Percentiles rank a stretch among this genome's conserved stretches.
Evolutionary conservation across 2,888 invertebrate genomes (phyloP).

Genomic region (Antheraea assamensis): DNA sequence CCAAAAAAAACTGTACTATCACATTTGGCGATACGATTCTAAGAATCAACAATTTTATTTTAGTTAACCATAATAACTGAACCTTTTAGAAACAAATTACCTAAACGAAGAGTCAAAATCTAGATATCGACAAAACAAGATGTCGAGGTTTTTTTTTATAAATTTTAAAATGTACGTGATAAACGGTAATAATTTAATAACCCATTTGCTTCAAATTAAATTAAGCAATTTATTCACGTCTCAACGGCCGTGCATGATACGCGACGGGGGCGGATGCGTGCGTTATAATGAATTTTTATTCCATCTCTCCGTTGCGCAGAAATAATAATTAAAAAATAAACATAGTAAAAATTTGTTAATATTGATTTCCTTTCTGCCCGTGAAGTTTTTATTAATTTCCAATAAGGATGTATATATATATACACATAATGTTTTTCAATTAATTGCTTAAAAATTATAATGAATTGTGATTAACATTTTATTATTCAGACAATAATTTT

Average conservation of each 20-base stretch:
- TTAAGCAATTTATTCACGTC: slow-evolving; percentile 76
- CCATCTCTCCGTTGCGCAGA: slow-evolving; percentile 42
- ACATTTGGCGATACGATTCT: neutral
- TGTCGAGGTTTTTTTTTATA: neutral
- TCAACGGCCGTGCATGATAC: slow-evolving; percentile 47
- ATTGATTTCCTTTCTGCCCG: slow-evolving; percentile 32
- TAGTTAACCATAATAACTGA: neutral
- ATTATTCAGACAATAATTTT: no score
- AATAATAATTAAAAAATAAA: slow-evolving; percentile 38
- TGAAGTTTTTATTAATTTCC: slow-evolving; percentile 30
- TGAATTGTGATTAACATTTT: neutral
- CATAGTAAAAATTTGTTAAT: slow-evolving; percentile 22
- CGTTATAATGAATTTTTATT: slow-evolving; percentile 38
- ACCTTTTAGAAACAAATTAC: no score
- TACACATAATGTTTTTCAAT: slow-evolving; percentile 14
- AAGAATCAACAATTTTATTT: neutral
- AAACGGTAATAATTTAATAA: slow-evolving; percentile 71
- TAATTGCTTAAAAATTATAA: neutral
- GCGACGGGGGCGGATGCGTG: slow-evolving; percentile 36
- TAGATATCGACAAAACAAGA: neutral
- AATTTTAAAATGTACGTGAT: slow-evolving; percentile 28
- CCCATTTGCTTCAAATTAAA: slow-evolving; percentile 67
- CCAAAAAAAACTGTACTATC: neutral
- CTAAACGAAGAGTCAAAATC: no score
- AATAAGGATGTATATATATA: no score